Conservation (phyloP, 2,113 vertebrate species). For the Rhynchopsitta pachyrhyncha region DNA sequence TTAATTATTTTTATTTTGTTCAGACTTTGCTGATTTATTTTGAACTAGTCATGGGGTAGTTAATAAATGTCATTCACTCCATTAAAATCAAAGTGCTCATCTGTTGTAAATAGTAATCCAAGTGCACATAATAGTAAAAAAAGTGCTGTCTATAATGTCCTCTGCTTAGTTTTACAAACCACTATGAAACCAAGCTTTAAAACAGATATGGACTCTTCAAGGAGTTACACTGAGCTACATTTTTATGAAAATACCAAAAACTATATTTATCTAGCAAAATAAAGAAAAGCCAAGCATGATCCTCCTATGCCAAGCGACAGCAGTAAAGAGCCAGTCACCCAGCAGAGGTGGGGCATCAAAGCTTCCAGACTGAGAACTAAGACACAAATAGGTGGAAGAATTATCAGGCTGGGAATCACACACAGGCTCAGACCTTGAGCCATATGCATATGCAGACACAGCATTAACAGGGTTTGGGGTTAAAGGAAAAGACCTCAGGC, state of each 20-base stretch:
- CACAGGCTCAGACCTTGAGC: background rate
- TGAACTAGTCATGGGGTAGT: slow-evolving; percentile 45
- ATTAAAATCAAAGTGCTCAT: slow-evolving; percentile 67
- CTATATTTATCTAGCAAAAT: background rate
- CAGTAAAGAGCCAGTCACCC: background rate
- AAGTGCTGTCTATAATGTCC: background rate
- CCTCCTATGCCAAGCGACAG: background rate
- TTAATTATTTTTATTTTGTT: slow-evolving; percentile 69
- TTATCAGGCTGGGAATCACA: background rate
- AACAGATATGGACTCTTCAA: background rate
- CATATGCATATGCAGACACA: rapidly evolving
- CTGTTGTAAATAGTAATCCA: slow-evolving; percentile 50
- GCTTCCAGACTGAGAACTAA: background rate
- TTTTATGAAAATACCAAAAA: background rate
- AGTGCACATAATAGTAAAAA: background rate
- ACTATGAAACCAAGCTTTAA: background rate
- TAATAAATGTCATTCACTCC: slow-evolving; percentile 75
- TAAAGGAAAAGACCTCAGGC: background rate
- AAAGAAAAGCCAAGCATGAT: rapidly evolving
- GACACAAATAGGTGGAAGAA: background rate
- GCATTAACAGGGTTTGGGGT: background rate
- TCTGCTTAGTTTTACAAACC: background rate
- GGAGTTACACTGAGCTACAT: background rate
- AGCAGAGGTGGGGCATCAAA: background rate
- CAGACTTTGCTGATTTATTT: slow-evolving; percentile 37